Conservation (phyloP, 2,797 vertebrate genomes). For the Acanthurus leucopareius region DNA sequence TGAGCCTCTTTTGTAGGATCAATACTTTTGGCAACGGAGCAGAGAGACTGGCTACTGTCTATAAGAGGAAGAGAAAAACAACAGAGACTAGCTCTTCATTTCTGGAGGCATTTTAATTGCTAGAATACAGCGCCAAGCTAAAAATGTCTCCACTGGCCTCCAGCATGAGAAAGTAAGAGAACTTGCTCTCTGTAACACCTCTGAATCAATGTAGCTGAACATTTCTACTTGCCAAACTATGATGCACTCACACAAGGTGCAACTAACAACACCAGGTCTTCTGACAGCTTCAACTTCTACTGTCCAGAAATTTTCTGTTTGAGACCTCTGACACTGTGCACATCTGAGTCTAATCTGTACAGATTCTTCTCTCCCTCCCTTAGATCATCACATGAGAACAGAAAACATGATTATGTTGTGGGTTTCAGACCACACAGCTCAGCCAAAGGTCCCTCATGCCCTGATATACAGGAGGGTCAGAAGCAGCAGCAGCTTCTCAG, state of each 20-base stretch:
- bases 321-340: background rate
- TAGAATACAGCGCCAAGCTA: conserved; percentile 75
- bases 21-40: conserved; percentile 39
- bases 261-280: background rate
- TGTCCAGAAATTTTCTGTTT: background rate
- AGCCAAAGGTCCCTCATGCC: conserved; percentile 8
- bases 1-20: conserved; percentile 34
- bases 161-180: conserved; percentile 67
- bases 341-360: conserved; percentile 17
- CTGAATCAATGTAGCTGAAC: conserved; percentile 18
- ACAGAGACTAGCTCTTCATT: conserved; percentile 72
- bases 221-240: background rate
- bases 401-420: background rate
- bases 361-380: conserved; percentile 4
- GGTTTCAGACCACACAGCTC: conserved; percentile 9
- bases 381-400: background rate
- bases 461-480: background rate
- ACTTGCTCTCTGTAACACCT: conserved; percentile 49
- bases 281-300: background rate
- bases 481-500: background rate
- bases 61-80: conserved; percentile 74
- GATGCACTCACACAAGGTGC: background rate
- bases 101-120: conserved; percentile 82
- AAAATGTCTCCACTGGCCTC: conserved; percentile 68
- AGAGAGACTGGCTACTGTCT: conserved; percentile 54